phyloP scores from a whole-genome alignment of 2,888 invertebrate genomes.

The Apodemia arnacis region DNA sequence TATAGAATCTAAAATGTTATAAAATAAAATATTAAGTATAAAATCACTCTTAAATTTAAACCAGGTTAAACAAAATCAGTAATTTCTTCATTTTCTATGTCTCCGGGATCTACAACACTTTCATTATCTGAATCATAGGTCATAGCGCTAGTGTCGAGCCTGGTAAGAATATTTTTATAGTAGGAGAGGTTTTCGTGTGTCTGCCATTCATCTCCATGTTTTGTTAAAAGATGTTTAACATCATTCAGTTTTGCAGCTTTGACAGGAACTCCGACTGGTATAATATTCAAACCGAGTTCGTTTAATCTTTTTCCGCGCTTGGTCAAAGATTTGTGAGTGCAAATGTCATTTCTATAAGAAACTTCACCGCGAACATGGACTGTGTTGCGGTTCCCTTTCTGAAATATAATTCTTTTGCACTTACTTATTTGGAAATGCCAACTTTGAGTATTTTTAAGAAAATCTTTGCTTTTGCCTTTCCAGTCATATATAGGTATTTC shows the following conservation, averaged over 20 bases:
- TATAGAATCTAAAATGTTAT: not conserved
- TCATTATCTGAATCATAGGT: conserved; percentile 27
- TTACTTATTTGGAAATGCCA: conserved; percentile 61
- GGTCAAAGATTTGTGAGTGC: too few species aligned
- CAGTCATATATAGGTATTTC: conserved; percentile 27
- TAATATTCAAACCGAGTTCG: too few species aligned
- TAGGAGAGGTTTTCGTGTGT: conserved; percentile 38
- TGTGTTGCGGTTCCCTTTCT: too few species aligned
- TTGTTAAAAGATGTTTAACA: not conserved
- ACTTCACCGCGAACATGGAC: too few species aligned
- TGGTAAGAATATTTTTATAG: conserved; percentile 56
- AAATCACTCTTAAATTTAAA: too few species aligned
- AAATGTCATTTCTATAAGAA: too few species aligned
- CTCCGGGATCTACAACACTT: conserved; percentile 26
- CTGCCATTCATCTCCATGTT: conserved; percentile 47
- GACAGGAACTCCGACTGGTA: too few species aligned
- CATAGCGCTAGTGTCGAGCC: conserved; percentile 5
- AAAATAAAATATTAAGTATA: too few species aligned
- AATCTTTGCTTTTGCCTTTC: conserved; percentile 54
- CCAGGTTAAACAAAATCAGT: conserved; percentile 1
- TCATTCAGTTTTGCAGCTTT: too few species aligned
- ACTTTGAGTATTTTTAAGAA: conserved; percentile 54
- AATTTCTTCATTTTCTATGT: conserved; percentile 30
- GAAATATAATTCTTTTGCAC: conserved; percentile 47
- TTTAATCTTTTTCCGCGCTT: too few species aligned